Evolutionary conservation across 2,888 invertebrate genomes (phyloP).

Genomic region (Limnephilus auricula): DNA sequence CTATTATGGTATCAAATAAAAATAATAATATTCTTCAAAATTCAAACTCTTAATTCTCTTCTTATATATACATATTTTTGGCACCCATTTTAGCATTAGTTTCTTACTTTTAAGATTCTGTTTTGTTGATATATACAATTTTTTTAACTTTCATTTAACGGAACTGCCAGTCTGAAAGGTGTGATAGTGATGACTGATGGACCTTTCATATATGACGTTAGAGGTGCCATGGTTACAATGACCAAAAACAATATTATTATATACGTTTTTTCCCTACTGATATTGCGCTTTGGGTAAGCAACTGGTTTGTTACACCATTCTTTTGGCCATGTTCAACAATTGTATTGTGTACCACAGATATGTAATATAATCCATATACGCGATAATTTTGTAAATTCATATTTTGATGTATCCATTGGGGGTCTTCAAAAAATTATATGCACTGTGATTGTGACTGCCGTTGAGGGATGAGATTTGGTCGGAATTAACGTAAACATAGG

Average conservation of each 20-base stretch:
- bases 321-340: too few relatives aligned
- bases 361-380: background rate
- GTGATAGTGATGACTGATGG: background rate
- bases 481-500: background rate
- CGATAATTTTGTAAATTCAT: background rate
- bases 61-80: too few relatives aligned
- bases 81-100: background rate
- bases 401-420: conserved; percentile 14
- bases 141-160: background rate
- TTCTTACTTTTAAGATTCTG: background rate
- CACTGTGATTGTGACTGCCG: conserved; percentile 1
- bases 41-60: too few relatives aligned
- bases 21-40: too few relatives aligned
- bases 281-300: background rate
- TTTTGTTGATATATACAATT: background rate
- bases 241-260: background rate
- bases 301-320: background rate
- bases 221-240: too few relatives aligned
- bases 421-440: background rate
- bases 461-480: background rate
- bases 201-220: background rate
- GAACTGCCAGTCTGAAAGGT: background rate
- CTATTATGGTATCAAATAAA: too few relatives aligned
- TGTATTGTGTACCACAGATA: background rate
- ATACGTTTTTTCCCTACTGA: background rate